phyloP scores from a whole-genome alignment of 2,113 vertebrate species.

The Phyllopteryx taeniolatus region DNA sequence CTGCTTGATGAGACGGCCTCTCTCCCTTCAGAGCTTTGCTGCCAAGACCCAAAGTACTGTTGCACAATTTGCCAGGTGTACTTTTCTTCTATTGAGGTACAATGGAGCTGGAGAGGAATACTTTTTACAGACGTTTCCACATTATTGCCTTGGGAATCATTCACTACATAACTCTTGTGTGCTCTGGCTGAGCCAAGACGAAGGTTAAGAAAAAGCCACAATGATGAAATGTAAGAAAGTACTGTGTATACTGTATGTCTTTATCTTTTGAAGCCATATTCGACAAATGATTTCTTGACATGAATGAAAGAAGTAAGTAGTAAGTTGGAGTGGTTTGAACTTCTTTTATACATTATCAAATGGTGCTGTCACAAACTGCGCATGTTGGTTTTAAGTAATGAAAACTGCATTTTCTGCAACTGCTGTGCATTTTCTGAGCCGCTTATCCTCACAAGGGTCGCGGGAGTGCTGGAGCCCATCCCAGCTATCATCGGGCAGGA shows the following conservation, averaged over 20 bases:
- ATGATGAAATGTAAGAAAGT: neutral
- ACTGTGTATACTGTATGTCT: neutral
- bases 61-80: constrained; percentile 4
- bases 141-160: neutral
- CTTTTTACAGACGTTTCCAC: neutral
- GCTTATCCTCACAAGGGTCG: no score
- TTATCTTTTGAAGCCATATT: neutral
- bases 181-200: neutral
- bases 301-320: neutral
- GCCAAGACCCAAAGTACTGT: constrained; percentile 1
- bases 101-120: neutral
- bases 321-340: neutral
- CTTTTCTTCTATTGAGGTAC: constrained; percentile 1
- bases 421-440: no score
- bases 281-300: neutral
- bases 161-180: neutral
- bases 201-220: constrained; percentile 4
- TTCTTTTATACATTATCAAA: neutral
- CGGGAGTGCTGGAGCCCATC: no score
- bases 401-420: neutral
- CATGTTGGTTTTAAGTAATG: neutral
- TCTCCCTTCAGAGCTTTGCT: neutral
- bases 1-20: neutral
- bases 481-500: no score
- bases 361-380: neutral